A percentile compares a stretch with the other conserved stretches of the same genome.
Evolutionary conservation across 2,797 vertebrate species (phyloP).

Genomic region (Dendrocincla fuliginosa): DNA sequence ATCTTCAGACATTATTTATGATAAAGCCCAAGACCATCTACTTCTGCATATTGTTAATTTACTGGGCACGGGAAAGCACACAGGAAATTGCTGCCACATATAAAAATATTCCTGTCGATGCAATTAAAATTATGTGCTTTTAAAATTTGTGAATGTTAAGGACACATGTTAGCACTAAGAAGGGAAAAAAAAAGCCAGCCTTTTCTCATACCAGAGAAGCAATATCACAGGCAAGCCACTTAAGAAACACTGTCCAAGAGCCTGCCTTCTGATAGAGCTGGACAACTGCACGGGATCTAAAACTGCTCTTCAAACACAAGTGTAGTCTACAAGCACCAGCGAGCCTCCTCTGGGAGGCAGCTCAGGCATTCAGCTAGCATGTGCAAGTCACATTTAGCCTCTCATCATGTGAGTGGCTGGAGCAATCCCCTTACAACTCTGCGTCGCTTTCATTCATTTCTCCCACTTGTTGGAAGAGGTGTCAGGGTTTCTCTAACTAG

Average conservation of each 20-base stretch:
- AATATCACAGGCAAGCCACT: background rate
- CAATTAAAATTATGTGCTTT: background rate
- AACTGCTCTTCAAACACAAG: constrained; percentile 6
- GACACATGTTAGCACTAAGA: background rate
- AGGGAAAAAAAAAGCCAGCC: background rate
- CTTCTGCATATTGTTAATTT: background rate
- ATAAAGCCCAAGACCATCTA: background rate
- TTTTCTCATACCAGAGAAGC: background rate
- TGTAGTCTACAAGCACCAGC: background rate
- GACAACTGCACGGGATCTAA: constrained; percentile 38
- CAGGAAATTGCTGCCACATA: background rate
- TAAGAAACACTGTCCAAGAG: background rate
- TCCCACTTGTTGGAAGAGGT: background rate
- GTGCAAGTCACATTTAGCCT: background rate
- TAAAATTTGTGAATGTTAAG: background rate
- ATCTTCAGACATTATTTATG: background rate
- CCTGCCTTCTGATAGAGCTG: constrained; percentile 8
- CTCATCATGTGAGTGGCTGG: background rate
- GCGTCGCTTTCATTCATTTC: background rate
- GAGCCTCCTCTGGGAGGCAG: background rate
- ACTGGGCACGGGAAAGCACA: background rate
- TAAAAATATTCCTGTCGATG: background rate
- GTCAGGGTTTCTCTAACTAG: background rate
- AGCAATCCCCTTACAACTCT: background rate
- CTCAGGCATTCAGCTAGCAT: constrained; percentile 29